Percentiles rank a stretch among this genome's conserved stretches.
Conservation (phyloP, 2,888 invertebrate species). For the Diabrotica balteata region DNA sequence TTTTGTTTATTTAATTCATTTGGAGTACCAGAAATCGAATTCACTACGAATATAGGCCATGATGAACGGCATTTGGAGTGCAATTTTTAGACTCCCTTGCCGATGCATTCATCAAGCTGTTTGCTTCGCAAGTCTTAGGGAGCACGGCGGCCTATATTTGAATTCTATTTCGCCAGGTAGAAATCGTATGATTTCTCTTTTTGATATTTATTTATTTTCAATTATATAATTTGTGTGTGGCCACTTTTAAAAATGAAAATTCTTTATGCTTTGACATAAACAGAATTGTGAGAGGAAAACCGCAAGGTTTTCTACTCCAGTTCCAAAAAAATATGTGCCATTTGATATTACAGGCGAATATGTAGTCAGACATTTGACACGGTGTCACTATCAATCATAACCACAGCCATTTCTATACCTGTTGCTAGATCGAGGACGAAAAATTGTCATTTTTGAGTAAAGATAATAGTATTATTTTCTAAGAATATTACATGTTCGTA, state of each 20-base stretch:
- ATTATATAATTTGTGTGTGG: neutral
- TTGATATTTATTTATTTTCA: too few relatives aligned
- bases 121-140: too few relatives aligned
- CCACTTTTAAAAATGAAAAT: neutral
- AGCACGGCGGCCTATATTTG: too few relatives aligned
- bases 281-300: neutral
- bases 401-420: slow-evolving; percentile 4
- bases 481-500: neutral
- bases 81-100: too few relatives aligned
- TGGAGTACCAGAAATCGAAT: too few relatives aligned
- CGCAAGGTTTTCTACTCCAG: slow-evolving; percentile 2
- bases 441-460: slow-evolving; percentile 36
- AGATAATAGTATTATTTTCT: neutral
- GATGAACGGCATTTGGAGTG: too few relatives aligned
- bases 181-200: too few relatives aligned
- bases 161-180: too few relatives aligned
- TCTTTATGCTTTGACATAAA: neutral
- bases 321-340: neutral
- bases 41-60: too few relatives aligned
- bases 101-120: too few relatives aligned
- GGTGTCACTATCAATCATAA: slow-evolving; percentile 14
- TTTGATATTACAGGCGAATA: neutral
- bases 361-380: neutral
- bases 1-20: too few relatives aligned
- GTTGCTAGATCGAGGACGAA: slow-evolving; percentile 3